Percentiles rank a stretch among this genome's conserved stretches.
Conservation (phyloP, 1,140 invertebrate genomes). For the Leguminivora glycinivorella region DNA sequence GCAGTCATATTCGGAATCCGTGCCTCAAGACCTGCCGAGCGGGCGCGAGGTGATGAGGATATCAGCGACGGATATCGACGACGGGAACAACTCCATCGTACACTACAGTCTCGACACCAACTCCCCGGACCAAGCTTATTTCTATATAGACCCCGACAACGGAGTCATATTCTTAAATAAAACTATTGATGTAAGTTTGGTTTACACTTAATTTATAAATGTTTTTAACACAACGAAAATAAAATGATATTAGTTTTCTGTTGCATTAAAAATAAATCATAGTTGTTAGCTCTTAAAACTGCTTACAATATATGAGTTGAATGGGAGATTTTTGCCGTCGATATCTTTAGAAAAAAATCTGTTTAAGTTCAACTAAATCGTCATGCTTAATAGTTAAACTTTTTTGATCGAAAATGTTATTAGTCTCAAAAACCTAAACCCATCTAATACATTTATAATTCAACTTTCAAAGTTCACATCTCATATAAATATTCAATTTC, state of each 20-base stretch:
- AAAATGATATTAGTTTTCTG: no score
- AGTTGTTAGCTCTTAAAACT: no score
- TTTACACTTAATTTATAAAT: background rate
- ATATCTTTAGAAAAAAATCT: background rate
- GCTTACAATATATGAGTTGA: no score
- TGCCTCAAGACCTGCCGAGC: slow-evolving; percentile 85
- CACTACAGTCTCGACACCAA: slow-evolving; percentile 82
- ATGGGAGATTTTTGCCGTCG: background rate
- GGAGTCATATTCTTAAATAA: slow-evolving; percentile 89
- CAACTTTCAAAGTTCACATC: background rate
- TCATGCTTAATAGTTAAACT: no score
- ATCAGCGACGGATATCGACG: slow-evolving; percentile 93
- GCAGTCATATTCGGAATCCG: slow-evolving; percentile 86
- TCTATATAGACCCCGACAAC: slow-evolving; percentile 87
- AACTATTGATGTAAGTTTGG: slow-evolving; percentile 83
- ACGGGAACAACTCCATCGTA: slow-evolving; percentile 90
- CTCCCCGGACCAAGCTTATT: slow-evolving; percentile 83
- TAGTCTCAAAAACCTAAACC: slow-evolving; percentile 5
- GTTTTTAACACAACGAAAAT: background rate
- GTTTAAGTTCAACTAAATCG: no score
- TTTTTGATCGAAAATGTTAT: slow-evolving; percentile 22
- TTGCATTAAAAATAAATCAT: no score
- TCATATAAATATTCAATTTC: slow-evolving; percentile 14
- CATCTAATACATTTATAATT: background rate
- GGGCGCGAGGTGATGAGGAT: slow-evolving; percentile 91